These are phyloP conservation scores for Hybognathus amarus DNA, from an alignment of 2,797 vertebrate genomes.

Conservation along the genomic window DNA sequence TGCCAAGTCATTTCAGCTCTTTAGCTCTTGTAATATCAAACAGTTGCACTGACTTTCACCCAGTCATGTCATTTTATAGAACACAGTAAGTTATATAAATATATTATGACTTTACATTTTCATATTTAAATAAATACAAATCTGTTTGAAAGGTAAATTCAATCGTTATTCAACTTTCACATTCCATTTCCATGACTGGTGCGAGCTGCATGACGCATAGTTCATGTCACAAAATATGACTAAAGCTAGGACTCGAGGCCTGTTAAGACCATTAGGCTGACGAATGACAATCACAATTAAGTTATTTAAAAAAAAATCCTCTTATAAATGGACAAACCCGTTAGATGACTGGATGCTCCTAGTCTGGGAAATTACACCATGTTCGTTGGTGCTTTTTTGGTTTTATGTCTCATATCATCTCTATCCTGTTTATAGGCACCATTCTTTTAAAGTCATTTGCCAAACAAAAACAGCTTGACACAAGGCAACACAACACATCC, in stretches of 20 bases:
- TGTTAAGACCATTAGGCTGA: conserved; percentile 50
- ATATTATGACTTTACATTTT: conserved; percentile 5
- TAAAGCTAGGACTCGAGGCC: conserved; percentile 33
- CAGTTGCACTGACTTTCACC: conserved; percentile 2
- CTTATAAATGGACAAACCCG: conserved; percentile 72
- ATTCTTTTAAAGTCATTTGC: conserved; percentile 67
- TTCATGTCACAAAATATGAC: conserved; percentile 43
- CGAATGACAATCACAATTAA: conserved; percentile 42
- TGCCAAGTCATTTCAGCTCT: conserved; percentile 3
- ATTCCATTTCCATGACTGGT: conserved; percentile 37
- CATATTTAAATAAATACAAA: neutral
- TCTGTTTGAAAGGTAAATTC: neutral
- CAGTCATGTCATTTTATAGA: conserved; percentile 5
- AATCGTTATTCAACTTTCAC: conserved; percentile 15
- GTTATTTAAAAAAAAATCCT: conserved; percentile 66
- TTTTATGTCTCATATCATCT: conserved; percentile 68
- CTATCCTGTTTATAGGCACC: conserved; percentile 60
- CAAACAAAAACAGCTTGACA: conserved; percentile 55
- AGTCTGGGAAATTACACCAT: conserved; percentile 75
- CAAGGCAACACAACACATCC: conserved; percentile 24
- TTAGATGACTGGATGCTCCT: conserved; percentile 74
- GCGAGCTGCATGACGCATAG: conserved; percentile 20
- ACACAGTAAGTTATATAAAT: neutral
- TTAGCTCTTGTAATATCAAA: conserved; percentile 16
- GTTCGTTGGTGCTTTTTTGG: conserved; percentile 60